Evolutionary conservation across 2,797 vertebrate species (phyloP).

Genomic region (Philypnodon macrostomus): DNA sequence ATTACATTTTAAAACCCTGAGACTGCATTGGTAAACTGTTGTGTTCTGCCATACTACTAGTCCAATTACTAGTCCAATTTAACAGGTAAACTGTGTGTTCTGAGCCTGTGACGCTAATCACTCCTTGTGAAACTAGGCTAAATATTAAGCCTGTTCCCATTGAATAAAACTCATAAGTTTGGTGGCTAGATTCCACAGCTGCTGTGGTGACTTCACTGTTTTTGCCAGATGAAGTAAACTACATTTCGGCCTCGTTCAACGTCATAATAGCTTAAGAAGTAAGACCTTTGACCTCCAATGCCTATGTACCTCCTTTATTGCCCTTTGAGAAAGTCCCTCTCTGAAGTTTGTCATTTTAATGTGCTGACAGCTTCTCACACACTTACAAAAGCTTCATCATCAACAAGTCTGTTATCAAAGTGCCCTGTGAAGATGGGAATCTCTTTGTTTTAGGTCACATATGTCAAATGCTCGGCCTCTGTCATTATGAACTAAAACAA

Average conservation of each 20-base stretch:
- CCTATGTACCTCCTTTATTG: conserved; percentile 16
- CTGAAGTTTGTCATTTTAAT: conserved; percentile 67
- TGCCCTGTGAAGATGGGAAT: not conserved
- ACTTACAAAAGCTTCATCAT: conserved; percentile 26
- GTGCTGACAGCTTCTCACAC: conserved; percentile 66
- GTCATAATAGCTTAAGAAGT: conserved; percentile 62
- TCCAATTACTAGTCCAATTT: too few relatives aligned
- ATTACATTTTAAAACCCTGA: too few relatives aligned
- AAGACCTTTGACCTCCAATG: conserved; percentile 44
- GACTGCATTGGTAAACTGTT: too few relatives aligned
- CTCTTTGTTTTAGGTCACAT: not conserved
- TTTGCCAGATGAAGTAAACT: conserved; percentile 31
- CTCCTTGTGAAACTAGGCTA: too few relatives aligned
- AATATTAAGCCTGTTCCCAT: too few relatives aligned
- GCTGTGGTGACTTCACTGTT: conserved; percentile 29
- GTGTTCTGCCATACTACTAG: too few relatives aligned
- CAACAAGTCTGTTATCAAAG: conserved; percentile 23
- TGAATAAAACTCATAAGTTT: too few relatives aligned
- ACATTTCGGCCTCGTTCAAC: conserved; percentile 43
- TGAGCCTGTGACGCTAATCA: too few relatives aligned
- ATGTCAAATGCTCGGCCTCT: not conserved
- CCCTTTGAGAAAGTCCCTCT: conserved; percentile 28
- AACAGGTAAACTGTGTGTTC: too few relatives aligned
- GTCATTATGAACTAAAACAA: too few relatives aligned
- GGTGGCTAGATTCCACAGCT: too few relatives aligned